phyloP scores from a whole-genome alignment of 2,113 vertebrate species.

The Pachycephala philippinensis region DNA sequence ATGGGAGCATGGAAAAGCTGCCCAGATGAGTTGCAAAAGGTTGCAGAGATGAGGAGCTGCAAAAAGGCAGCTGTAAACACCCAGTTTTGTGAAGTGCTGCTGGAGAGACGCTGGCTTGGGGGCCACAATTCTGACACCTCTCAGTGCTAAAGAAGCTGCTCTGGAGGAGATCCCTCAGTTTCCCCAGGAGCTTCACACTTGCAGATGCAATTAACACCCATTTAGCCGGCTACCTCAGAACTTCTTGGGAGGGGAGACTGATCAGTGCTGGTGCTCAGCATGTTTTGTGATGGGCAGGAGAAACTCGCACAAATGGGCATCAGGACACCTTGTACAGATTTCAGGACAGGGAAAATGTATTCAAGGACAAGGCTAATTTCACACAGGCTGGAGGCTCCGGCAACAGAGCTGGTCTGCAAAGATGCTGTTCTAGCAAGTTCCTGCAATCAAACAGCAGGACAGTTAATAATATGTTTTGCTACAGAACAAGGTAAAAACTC shows the following conservation, averaged over 20 bases:
- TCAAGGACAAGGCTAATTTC: not conserved
- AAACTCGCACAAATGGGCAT: not conserved
- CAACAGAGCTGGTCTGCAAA: not conserved
- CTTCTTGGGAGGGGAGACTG: not conserved
- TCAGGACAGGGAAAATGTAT: not conserved
- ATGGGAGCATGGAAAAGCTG: not conserved
- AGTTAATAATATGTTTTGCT: not conserved
- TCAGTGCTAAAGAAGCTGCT: not conserved
- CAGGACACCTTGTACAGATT: not conserved
- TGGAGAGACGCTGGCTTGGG: not conserved
- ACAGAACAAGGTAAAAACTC: not conserved
- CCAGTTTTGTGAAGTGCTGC: not conserved
- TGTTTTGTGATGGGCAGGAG: not conserved
- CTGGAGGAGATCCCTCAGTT: not conserved
- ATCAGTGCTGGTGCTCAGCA: not conserved
- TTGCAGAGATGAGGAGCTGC: not conserved
- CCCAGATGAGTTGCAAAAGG: not conserved
- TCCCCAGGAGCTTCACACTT: not conserved
- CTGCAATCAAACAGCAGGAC: not conserved
- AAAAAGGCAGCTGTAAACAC: not conserved
- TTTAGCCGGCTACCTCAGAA: not conserved
- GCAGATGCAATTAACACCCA: not conserved
- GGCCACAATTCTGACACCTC: conserved; percentile 12
- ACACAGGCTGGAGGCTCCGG: not conserved
- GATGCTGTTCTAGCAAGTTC: not conserved